These are phyloP conservation scores for Polymixis flavicincta DNA, from an alignment of 2,888 invertebrate species.

Conservation along the genomic window DNA sequence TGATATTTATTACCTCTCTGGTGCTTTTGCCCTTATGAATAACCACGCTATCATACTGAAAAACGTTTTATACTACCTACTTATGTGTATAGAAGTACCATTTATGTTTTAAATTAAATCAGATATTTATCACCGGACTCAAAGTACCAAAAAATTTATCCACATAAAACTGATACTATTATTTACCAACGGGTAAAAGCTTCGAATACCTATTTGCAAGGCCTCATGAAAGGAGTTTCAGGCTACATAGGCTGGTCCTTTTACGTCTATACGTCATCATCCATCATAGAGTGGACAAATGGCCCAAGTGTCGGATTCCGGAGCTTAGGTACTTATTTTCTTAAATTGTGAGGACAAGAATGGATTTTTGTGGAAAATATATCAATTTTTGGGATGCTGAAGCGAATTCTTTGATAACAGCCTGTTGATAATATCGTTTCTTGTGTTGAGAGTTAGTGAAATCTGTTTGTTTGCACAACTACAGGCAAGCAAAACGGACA, in stretches of 20 bases:
- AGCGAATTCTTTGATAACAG: not conserved
- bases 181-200: conserved; percentile 39
- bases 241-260: conserved; percentile 38
- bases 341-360: conserved; percentile 39
- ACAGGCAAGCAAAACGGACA: too few relatives aligned
- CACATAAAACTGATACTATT: conserved; percentile 14
- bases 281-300: conserved; percentile 63
- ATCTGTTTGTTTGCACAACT: not conserved
- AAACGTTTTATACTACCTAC: not conserved
- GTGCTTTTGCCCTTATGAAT: not conserved
- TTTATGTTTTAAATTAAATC: too few relatives aligned
- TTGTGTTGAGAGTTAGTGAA: not conserved
- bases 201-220: conserved; percentile 29
- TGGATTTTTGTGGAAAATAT: conserved; percentile 39
- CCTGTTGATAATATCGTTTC: not conserved
- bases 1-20: too few relatives aligned
- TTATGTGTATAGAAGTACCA: not conserved
- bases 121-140: not conserved
- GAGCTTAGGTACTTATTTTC: conserved; percentile 43
- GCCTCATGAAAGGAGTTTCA: conserved; percentile 44
- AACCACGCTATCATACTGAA: not conserved
- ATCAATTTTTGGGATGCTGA: conserved; percentile 7
- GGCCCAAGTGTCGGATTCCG: conserved; percentile 54
- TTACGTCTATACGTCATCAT: conserved; percentile 64
- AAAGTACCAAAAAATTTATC: conserved; percentile 25